phyloP scores from a whole-genome alignment of 2,113 vertebrate genomes.

The Platycercus adscitus region DNA sequence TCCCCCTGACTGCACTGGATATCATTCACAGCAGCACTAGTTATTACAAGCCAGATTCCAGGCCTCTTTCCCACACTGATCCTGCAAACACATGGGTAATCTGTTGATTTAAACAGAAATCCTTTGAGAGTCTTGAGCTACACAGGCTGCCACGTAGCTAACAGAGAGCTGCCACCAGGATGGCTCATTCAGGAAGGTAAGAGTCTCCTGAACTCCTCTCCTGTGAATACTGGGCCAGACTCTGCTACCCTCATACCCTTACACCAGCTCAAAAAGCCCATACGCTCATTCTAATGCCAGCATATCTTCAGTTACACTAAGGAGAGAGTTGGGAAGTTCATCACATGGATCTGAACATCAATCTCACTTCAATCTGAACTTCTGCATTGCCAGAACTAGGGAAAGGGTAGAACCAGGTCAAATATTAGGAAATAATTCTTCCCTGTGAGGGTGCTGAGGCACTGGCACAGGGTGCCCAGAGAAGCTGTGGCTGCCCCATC shows the following conservation, averaged over 20 bases:
- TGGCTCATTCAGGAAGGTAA: background rate
- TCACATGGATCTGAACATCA: background rate
- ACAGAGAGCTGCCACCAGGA: fast-evolving
- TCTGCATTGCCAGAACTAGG: background rate
- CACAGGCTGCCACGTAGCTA: background rate
- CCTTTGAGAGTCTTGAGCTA: background rate
- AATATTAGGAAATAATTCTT: background rate
- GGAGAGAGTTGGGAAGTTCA: background rate
- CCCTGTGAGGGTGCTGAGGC: background rate
- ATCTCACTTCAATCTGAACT: background rate
- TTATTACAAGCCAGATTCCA: background rate
- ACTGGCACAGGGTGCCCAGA: background rate
- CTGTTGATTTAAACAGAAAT: background rate
- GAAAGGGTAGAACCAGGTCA: background rate
- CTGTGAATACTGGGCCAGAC: background rate
- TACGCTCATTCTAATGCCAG: fast-evolving
- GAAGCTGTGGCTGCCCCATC: background rate
- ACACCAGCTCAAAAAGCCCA: background rate
- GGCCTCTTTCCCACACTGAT: background rate
- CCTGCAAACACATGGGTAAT: background rate
- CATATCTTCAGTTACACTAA: background rate
- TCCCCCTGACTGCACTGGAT: background rate
- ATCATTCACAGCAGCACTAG: background rate
- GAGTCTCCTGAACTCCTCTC: background rate
- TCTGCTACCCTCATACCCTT: background rate